phyloP scores from a whole-genome alignment of 2,888 invertebrate genomes.

The Spodoptera exigua region DNA sequence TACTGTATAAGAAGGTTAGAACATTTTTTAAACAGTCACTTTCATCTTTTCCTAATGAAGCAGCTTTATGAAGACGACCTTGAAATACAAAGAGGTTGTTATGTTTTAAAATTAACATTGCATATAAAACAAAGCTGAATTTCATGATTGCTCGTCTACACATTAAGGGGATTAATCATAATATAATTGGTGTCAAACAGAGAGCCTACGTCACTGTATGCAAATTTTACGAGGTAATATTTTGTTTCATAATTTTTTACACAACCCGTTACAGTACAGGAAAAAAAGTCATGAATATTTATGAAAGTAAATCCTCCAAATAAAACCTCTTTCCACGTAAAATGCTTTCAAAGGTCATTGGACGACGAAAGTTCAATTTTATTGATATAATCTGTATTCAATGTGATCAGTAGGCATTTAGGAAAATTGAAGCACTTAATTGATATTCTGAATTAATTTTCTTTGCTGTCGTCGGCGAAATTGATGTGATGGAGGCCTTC shows the following conservation, averaged over 20 bases:
- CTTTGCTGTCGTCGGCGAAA: slow-evolving; percentile 3
- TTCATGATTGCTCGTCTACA: no score
- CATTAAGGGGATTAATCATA: no score
- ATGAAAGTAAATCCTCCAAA: slow-evolving; percentile 44
- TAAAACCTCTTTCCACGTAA: slow-evolving; percentile 25
- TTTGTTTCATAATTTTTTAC: slow-evolving; percentile 66
- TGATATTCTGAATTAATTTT: slow-evolving; percentile 27
- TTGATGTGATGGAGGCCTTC: not conserved
- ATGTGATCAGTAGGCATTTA: slow-evolving; percentile 17
- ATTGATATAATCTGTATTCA: slow-evolving; percentile 31
- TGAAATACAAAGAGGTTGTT: no score
- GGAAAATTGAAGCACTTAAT: slow-evolving; percentile 19
- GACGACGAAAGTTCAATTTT: slow-evolving; percentile 6
- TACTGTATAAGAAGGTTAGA: no score
- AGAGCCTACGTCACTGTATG: slow-evolving; percentile 65
- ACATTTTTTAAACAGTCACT: no score
- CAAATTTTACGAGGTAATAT: slow-evolving; percentile 69
- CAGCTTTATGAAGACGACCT: no score
- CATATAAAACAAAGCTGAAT: no score
- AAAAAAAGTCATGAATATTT: slow-evolving; percentile 50
- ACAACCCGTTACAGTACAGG: slow-evolving; percentile 53
- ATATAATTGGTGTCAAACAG: slow-evolving; percentile 11
- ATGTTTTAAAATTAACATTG: no score
- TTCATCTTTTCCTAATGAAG: no score
- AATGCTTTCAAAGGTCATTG: slow-evolving; percentile 22